Base-by-base conservation (phyloP, 2,888 invertebrate genomes). In the Pterostichus niger region DNA sequence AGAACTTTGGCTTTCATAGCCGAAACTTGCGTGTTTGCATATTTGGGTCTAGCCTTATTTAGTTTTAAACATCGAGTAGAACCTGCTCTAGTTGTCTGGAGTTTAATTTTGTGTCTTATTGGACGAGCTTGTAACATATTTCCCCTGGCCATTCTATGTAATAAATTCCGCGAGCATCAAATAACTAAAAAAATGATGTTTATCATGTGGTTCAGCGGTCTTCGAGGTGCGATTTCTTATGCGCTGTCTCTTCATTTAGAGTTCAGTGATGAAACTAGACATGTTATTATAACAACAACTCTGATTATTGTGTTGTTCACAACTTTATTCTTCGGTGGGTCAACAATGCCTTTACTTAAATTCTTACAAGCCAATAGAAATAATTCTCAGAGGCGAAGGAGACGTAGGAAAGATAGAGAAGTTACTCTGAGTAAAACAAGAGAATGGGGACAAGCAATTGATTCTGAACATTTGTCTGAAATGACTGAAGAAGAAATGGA, bases 121-220 rank as follows among this genome's bases (percentile, higher is more conserved):
- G 99, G 99, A 15, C 93, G 99, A 87, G 99, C 99, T 17, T 95
- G 97, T 84, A 99, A 99, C 88, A 99, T 99, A 84, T 99, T 98
- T 89, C 99, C 99, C 0, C 91, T 99, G 77, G 97, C 98, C 0
- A 93, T 96, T 87, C 91, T 99, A 49, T 96, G 98, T 80, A 99
- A 99, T 90, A 96, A 96, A 89, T 99, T 99, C 90, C 93, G 99
- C 13, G 98, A 98, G 88, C 99, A 99, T 91, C 98, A 98, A 90
- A 99, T 99, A 83, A 99, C 98, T 0, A 96, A 95, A 89, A 98
- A 98, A 90, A 99, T 98, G 97, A 98, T 98, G 94, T 98, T 99
- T 88, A 98, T 99, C 84, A 99, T 99, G 99, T 99, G 99, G 99
- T 99, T 99, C 89, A 98, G 98, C 89, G 98, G 99, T 64, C 91